Percentiles rank a stretch among this genome's conserved stretches.
phyloP scores from a whole-genome alignment of 2,888 invertebrate genomes.

The Creontiades dilutus region DNA sequence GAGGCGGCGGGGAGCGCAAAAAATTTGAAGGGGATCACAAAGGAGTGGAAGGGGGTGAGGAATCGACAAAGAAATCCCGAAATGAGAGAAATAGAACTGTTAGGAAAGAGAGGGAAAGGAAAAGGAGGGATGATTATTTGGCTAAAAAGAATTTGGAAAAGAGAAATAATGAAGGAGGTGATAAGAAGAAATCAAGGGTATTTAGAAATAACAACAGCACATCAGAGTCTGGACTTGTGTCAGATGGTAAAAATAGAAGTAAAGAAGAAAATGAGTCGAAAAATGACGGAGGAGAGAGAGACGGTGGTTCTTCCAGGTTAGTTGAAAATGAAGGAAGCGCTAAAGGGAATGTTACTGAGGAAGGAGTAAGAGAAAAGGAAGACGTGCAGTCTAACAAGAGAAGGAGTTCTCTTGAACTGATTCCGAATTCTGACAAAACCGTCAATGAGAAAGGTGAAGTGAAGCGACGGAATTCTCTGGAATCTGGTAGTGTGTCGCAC shows the following conservation, averaged over 20 bases:
- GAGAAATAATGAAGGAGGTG: conserved; percentile 28
- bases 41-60: conserved; percentile 78
- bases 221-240: background rate
- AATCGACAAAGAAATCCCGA: conserved; percentile 76
- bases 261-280: conserved; percentile 37
- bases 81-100: conserved; percentile 70
- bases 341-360: background rate
- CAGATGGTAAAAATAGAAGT: conserved; percentile 45
- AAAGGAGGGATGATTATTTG: conserved; percentile 54
- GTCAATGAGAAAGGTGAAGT: conserved; percentile 3
- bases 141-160: conserved; percentile 65
- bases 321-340: background rate
- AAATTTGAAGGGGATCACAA: conserved; percentile 79
- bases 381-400: background rate
- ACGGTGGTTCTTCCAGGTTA: background rate
- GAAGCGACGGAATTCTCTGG: conserved; percentile 54
- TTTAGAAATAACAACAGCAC: background rate
- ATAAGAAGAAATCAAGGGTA: conserved; percentile 49
- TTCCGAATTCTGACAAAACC: background rate
- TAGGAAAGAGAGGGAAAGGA: conserved; percentile 64
- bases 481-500: background rate
- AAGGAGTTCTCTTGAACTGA: conserved; percentile 53
- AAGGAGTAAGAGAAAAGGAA: background rate
- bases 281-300: background rate
- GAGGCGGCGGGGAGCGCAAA: conserved; percentile 78